Evolutionary conservation across 1,140 invertebrate species (phyloP).

Genomic region (Bombus pyrosoma): DNA sequence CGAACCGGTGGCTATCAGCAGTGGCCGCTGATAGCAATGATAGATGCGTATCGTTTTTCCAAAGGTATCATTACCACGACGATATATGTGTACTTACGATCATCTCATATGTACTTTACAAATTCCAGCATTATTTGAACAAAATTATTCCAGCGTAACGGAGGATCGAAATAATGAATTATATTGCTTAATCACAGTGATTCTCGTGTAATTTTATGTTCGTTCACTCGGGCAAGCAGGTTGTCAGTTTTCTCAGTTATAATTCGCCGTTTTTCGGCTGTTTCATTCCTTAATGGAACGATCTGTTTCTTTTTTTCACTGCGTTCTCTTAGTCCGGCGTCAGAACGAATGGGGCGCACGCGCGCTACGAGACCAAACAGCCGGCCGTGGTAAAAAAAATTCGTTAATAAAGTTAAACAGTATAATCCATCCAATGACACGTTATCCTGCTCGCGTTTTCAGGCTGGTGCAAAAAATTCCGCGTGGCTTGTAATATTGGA

Average conservation of each 20-base stretch:
- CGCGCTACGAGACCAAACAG: not conserved
- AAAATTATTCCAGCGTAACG: not conserved
- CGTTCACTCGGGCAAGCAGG: too few species aligned
- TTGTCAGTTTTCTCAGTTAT: not conserved
- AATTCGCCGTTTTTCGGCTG: not conserved
- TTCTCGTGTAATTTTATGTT: not conserved
- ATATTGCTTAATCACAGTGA: not conserved
- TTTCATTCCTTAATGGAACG: not conserved
- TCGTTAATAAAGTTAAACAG: constrained; percentile 20
- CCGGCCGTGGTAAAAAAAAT: not conserved
- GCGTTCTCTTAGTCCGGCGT: not conserved
- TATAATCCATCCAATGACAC: constrained; percentile 27
- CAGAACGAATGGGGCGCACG: not conserved
- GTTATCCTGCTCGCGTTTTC: not conserved
- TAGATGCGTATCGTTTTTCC: constrained; percentile 14
- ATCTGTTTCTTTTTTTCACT: too few species aligned
- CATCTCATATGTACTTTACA: not conserved
- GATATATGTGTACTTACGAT: not conserved
- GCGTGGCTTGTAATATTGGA: not conserved
- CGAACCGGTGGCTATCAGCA: not conserved
- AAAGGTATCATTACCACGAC: constrained; percentile 23
- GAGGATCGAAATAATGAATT: not conserved
- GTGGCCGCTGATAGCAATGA: not conserved
- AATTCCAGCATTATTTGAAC: not conserved
- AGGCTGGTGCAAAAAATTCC: not conserved